Conservation (phyloP, 2,113 vertebrate species). For the Triplophysa rosa region DNA sequence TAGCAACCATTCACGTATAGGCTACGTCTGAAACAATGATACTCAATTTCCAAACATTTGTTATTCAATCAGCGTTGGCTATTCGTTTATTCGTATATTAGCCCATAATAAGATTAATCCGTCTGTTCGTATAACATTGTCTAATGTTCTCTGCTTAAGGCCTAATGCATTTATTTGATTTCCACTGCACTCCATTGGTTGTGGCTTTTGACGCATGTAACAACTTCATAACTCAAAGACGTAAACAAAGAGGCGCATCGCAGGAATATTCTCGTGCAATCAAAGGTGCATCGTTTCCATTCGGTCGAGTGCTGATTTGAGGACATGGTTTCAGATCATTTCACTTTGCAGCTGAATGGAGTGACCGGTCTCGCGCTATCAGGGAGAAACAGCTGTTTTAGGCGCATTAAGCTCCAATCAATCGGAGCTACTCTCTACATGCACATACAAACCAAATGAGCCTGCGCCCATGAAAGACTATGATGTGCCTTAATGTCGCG, state of each 20-base stretch:
- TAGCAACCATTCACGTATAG: not conserved
- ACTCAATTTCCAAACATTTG: not conserved
- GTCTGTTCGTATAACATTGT: constrained; percentile 6
- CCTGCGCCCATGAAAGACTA: constrained; percentile 41
- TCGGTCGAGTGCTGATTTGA: constrained; percentile 45
- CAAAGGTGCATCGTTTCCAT: constrained; percentile 26
- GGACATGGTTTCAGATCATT: constrained; percentile 50
- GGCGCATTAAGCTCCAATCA: constrained; percentile 57
- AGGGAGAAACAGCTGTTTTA: constrained; percentile 51
- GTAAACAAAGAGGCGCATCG: constrained; percentile 30
- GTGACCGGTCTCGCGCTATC: constrained; percentile 50
- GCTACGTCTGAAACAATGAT: not conserved
- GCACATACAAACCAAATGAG: constrained; percentile 48
- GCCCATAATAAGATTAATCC: not conserved
- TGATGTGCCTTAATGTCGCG: constrained; percentile 58
- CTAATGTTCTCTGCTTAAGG: not conserved
- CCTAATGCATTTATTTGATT: constrained; percentile 28
- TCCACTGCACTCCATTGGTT: constrained; percentile 11
- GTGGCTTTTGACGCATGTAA: constrained; percentile 15
- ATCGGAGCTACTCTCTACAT: constrained; percentile 42
- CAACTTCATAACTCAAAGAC: constrained; percentile 16
- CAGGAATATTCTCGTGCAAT: constrained; percentile 11
- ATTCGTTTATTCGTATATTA: constrained; percentile 25
- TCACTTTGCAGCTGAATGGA: constrained; percentile 43
- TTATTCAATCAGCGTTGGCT: not conserved